phyloP scores from a whole-genome alignment of 1,140 invertebrate genomes.

The Stratiolaelaps scimitus region DNA sequence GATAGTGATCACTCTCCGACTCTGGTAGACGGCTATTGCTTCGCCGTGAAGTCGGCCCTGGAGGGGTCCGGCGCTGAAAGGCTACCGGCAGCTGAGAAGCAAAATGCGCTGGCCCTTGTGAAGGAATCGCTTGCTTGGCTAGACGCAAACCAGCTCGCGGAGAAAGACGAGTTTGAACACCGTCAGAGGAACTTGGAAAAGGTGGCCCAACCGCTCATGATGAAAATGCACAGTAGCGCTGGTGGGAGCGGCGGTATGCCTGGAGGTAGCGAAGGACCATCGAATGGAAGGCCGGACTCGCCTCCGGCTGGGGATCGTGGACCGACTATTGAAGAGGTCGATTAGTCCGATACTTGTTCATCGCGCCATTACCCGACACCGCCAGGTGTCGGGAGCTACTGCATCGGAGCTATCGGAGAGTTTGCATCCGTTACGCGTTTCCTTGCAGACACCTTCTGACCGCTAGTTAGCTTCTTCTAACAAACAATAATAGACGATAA shows the following conservation, averaged over 20 bases:
- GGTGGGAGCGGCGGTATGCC: slow-evolving; percentile 39
- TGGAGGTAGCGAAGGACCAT: slow-evolving; percentile 33
- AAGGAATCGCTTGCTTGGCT: slow-evolving; percentile 71
- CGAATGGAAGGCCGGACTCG: background rate
- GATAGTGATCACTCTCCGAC: too few species aligned
- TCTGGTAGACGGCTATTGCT: slow-evolving; percentile 35
- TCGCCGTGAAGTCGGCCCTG: slow-evolving; percentile 39
- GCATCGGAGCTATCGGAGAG: too few species aligned
- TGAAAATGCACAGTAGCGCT: slow-evolving; percentile 43
- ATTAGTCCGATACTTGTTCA: slow-evolving; percentile 48
- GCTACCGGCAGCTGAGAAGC: slow-evolving; percentile 68
- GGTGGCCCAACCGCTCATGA: slow-evolving; percentile 44
- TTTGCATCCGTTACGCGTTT: too few species aligned
- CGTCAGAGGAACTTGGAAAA: slow-evolving; percentile 56
- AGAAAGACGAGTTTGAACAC: slow-evolving; percentile 48
- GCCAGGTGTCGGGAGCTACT: too few species aligned
- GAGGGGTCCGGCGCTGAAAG: slow-evolving; percentile 43
- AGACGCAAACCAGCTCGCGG: slow-evolving; percentile 46
- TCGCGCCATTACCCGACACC: background rate
- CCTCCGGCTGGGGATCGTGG: slow-evolving; percentile 45
- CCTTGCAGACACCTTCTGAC: too few species aligned
- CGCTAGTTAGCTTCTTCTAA: too few species aligned
- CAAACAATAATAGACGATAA: too few species aligned
- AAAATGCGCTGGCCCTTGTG: slow-evolving; percentile 73
- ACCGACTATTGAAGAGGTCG: slow-evolving; percentile 88